A percentile compares a stretch with the other conserved stretches of the same genome.
Conservation (phyloP, 2,888 invertebrate species). For the Trissoscelio sp. region DNA sequence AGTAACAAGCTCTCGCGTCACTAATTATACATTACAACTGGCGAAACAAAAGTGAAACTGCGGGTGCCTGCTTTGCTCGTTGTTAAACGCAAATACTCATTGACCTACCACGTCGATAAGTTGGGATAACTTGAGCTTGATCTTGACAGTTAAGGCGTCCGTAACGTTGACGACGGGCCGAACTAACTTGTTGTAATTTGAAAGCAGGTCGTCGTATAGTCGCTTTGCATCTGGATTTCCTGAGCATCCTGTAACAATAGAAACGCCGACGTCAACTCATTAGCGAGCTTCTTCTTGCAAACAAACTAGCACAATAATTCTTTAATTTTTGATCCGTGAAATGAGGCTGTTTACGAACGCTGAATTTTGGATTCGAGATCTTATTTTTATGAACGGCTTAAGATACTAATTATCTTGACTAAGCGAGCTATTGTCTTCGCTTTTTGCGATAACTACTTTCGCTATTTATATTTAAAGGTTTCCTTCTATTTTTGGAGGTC, state of each 20-base stretch:
- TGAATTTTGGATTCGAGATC: background rate
- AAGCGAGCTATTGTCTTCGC: too few relatives aligned
- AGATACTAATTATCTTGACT: too few relatives aligned
- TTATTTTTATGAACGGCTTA: too few relatives aligned
- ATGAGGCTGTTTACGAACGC: background rate
- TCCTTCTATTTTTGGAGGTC: too few relatives aligned
- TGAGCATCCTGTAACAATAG: slow-evolving; percentile 88
- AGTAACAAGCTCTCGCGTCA: slow-evolving; percentile 46
- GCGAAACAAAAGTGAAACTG: slow-evolving; percentile 55
- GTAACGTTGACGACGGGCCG: slow-evolving; percentile 93
- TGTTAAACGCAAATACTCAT: slow-evolving; percentile 43
- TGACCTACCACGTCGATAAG: slow-evolving; percentile 93
- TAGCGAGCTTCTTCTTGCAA: slow-evolving; percentile 30
- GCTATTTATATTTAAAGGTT: too few relatives aligned
- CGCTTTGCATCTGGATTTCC: slow-evolving; percentile 95
- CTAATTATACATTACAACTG: slow-evolving; percentile 48
- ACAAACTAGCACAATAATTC: background rate
- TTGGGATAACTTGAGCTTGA: slow-evolving; percentile 94
- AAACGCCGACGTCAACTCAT: slow-evolving; percentile 51
- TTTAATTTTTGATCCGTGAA: slow-evolving; percentile 13
- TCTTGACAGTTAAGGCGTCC: slow-evolving; percentile 92
- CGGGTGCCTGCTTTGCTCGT: slow-evolving; percentile 23
- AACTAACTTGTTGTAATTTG: slow-evolving; percentile 94
- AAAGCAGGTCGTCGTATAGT: slow-evolving; percentile 93
- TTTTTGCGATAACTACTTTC: too few relatives aligned